These are phyloP conservation scores for Phaethon lepturus DNA, from an alignment of 2,113 vertebrate species.

Conservation along the genomic window DNA sequence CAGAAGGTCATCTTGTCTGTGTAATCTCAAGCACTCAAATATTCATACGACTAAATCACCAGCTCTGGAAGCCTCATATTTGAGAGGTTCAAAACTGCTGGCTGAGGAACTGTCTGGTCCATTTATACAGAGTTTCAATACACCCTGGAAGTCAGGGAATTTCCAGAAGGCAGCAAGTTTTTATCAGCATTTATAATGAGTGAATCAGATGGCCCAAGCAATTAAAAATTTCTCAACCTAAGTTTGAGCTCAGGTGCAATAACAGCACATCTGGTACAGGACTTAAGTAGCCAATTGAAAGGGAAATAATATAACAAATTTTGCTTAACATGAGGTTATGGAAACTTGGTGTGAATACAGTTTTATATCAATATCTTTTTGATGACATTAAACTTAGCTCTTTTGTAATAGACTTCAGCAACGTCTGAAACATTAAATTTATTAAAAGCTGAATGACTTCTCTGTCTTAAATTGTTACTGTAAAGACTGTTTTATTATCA, in stretches of 20 bases:
- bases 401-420: neutral
- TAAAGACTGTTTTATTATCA: neutral
- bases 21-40: neutral
- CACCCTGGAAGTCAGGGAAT: neutral
- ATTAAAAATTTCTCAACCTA: neutral
- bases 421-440: neutral
- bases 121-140: neutral
- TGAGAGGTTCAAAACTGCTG: neutral
- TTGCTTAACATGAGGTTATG: neutral
- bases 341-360: neutral
- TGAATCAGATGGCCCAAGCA: neutral
- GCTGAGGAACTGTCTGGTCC: neutral
- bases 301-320: neutral
- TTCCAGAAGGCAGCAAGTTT: neutral
- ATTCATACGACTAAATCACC: neutral
- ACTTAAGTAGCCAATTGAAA: neutral
- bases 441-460: neutral
- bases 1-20: neutral
- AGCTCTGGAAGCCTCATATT: neutral
- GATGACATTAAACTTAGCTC: neutral
- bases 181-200: neutral
- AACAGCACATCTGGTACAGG: neutral
- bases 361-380: conserved; percentile 1
- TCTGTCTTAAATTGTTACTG: neutral
- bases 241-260: neutral